phyloP scores from a whole-genome alignment of 2,797 vertebrate genomes.

The Triplophysa bombifrons region DNA sequence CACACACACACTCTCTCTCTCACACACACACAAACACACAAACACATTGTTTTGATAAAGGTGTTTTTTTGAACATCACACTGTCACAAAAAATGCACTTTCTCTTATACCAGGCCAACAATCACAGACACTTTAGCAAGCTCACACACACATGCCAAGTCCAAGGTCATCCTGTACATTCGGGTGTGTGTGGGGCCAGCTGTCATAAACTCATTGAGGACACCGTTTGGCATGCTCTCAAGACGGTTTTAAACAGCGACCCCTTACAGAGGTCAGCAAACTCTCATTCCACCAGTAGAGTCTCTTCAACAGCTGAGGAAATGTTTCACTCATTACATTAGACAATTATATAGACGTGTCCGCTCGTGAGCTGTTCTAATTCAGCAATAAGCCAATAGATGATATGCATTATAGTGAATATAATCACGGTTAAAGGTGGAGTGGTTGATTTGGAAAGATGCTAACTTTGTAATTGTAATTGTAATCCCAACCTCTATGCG shows the following conservation, averaged over 20 bases:
- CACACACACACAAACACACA: no score
- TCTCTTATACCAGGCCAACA: not conserved
- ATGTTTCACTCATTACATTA: slow-evolving; percentile 43
- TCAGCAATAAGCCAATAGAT: not conserved
- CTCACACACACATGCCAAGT: slow-evolving; percentile 24
- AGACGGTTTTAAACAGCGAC: slow-evolving; percentile 22
- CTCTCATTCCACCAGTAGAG: slow-evolving; percentile 15
- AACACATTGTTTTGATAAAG: not conserved
- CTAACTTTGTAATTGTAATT: no score
- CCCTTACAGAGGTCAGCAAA: slow-evolving; percentile 9
- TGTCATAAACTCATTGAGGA: slow-evolving; percentile 47
- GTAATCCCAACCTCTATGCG: no score
- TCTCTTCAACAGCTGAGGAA: slow-evolving; percentile 48
- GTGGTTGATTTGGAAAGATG: no score
- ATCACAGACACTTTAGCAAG: not conserved
- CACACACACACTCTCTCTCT: not conserved
- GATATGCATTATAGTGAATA: not conserved
- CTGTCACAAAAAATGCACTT: not conserved
- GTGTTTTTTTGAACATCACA: not conserved
- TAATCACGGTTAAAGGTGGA: no score
- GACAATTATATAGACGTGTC: slow-evolving; percentile 17
- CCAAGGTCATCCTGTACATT: slow-evolving; percentile 46
- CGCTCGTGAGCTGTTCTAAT: slow-evolving; percentile 5
- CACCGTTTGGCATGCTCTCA: slow-evolving; percentile 38
- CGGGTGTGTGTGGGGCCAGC: slow-evolving; percentile 44